These are phyloP conservation scores for Lasioglossum figueresi DNA, from an alignment of 2,888 invertebrate genomes.

Conservation along the genomic window DNA sequence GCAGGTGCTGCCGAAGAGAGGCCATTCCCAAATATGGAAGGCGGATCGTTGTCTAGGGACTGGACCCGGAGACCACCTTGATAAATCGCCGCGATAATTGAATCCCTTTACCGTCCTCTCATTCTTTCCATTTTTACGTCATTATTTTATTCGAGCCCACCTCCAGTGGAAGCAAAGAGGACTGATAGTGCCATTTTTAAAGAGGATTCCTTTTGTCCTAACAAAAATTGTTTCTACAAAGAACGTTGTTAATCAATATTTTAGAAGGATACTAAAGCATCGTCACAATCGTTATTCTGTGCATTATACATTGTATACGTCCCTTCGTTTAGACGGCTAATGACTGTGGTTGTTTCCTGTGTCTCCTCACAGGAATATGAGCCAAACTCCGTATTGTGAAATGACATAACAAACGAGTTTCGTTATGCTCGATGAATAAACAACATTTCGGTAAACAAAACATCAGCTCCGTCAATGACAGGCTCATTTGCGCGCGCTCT, in stretches of 20 bases:
- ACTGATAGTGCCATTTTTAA: not conserved
- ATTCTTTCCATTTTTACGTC: not conserved
- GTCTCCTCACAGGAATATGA: not conserved
- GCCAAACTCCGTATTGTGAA: not conserved
- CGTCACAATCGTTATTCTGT: no score
- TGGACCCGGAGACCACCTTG: slow-evolving; percentile 29
- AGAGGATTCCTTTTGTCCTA: not conserved
- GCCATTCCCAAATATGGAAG: slow-evolving; percentile 40
- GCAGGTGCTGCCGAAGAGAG: slow-evolving; percentile 50
- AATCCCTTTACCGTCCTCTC: slow-evolving; percentile 30
- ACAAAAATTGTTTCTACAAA: not conserved
- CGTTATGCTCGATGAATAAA: not conserved
- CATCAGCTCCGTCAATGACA: not conserved
- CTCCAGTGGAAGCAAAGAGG: not conserved
- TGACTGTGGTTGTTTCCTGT: not conserved
- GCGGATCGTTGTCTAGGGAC: slow-evolving; percentile 30
- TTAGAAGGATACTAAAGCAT: no score
- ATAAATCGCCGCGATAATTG: slow-evolving; percentile 54
- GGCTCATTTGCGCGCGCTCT: not conserved
- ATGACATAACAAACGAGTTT: not conserved
- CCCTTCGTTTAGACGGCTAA: no score
- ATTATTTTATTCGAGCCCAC: not conserved
- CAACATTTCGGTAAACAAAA: slow-evolving; percentile 5
- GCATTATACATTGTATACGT: no score
- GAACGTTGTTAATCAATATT: not conserved